Evolutionary conservation across 2,888 invertebrate genomes (phyloP), one percentile per base, ranked within the genome.

Genomic region (Drosophila siamana): DNA sequence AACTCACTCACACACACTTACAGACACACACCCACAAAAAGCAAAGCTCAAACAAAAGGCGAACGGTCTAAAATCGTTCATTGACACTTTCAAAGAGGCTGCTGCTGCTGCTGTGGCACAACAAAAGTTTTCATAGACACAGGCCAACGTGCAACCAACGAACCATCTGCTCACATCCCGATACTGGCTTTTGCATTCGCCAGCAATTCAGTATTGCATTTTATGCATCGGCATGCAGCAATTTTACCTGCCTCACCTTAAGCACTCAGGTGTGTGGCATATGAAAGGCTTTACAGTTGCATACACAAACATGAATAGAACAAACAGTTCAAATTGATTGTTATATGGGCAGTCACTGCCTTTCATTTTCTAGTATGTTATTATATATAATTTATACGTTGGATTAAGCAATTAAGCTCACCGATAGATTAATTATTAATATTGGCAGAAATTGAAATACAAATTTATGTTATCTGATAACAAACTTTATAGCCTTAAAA

Each of bases 11-110:
- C 52, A 56, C 61, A 19, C 28, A 19, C 61, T 44, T 19, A 33
- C 40, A 47, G 41, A 56, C 65, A 57, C 50, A 57, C 62, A 40
- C 36, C 40, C 62, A 62, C 56, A 48, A 51, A 64, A 41, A 48
- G 41, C 55, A 40, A 38, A 59, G 54, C 55, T 41, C 59, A 69
- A 71, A 77, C 70, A 79, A 78, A 84, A 72, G 82, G 46, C 78
- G 52, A 57, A 43, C 54, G 59, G 47, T 55, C 50, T 55, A 75
- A 86, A 86, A 88, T 78, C 85, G 89, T 90, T 79, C 89, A 76
- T 89, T 90, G 90, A 90, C 89, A 89, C 84, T 88, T 77, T 78
- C 36, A 15, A 15, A 52, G 55, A 66, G 40, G 67, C 69, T 62
- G 56, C n/a, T n/a, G n/a, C n/a, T n/a, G n/a, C n/a, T 24, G 41